These are phyloP conservation scores for Scaptomyza reducta DNA, from an alignment of 2,888 invertebrate genomes.

Conservation along the genomic window DNA sequence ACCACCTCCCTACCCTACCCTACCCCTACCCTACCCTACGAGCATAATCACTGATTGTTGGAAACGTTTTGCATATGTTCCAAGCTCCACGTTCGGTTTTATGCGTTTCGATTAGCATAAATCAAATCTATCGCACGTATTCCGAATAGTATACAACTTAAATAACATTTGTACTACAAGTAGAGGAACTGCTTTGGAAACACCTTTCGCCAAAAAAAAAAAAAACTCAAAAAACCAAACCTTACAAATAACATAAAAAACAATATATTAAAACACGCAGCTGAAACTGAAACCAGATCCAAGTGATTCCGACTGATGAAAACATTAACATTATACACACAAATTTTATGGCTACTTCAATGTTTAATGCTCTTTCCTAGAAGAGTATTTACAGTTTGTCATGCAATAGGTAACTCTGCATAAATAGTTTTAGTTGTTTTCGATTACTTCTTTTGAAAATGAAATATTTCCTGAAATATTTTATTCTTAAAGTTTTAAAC, in stretches of 20 bases:
- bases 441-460: too few species aligned
- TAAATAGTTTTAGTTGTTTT: too few species aligned
- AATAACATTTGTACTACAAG: constrained; percentile 59
- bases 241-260: constrained; percentile 10
- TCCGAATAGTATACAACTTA: constrained; percentile 1
- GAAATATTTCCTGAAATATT: too few species aligned
- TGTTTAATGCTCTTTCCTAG: constrained; percentile 10
- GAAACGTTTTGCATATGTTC: constrained; percentile 69
- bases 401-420: too few species aligned
- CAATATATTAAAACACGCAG: constrained; percentile 44
- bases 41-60: constrained; percentile 34
- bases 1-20: too few species aligned
- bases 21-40: background rate
- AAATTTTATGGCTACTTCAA: constrained; percentile 73
- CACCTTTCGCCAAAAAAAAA: constrained; percentile 66
- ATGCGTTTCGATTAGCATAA: constrained; percentile 73
- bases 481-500: too few species aligned
- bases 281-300: constrained; percentile 45
- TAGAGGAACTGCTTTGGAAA: constrained; percentile 62
- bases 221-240: background rate
- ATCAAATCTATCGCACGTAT: constrained; percentile 59
- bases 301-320: constrained; percentile 64
- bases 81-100: constrained; percentile 43
- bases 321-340: constrained; percentile 72
- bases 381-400: too few species aligned